A percentile compares a stretch with the other conserved stretches of the same genome.
Conservation (phyloP, 2,797 vertebrate genomes). For the Sternotherus odoratus region DNA sequence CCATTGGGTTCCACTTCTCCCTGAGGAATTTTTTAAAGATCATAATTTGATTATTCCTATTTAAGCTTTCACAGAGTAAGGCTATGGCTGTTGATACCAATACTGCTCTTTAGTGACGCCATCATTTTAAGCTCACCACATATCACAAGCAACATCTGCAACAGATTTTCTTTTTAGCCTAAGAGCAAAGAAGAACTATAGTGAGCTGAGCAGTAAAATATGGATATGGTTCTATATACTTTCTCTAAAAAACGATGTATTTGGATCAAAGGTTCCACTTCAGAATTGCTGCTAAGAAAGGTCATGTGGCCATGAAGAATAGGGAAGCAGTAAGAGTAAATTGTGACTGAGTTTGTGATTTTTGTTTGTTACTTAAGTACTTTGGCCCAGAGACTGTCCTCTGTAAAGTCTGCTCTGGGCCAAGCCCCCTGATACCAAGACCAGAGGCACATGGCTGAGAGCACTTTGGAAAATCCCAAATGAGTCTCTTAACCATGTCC, state of each 20-base stretch:
- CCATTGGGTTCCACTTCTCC: neutral
- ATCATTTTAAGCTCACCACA: no score
- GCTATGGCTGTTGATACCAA: neutral
- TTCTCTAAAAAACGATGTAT: neutral
- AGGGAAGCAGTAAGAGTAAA: neutral
- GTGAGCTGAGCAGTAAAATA: neutral
- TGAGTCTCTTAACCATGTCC: neutral
- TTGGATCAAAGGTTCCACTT: neutral
- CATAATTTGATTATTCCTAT: neutral
- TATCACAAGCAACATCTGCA: neutral
- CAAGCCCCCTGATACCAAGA: neutral
- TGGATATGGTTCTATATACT: neutral
- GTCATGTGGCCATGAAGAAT: neutral
- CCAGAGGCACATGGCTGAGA: neutral
- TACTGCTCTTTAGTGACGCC: neutral
- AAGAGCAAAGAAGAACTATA: neutral
- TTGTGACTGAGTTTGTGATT: neutral
- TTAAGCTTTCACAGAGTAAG: neutral
- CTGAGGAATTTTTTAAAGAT: neutral
- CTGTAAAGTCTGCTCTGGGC: neutral
- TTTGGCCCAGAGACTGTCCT: neutral
- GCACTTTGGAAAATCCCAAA: neutral
- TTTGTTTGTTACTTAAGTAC: neutral
- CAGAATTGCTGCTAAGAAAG: neutral
- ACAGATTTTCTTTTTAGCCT: neutral